phyloP scores from a whole-genome alignment of 2,888 invertebrate species.

The Aleiodes leptofemur region DNA sequence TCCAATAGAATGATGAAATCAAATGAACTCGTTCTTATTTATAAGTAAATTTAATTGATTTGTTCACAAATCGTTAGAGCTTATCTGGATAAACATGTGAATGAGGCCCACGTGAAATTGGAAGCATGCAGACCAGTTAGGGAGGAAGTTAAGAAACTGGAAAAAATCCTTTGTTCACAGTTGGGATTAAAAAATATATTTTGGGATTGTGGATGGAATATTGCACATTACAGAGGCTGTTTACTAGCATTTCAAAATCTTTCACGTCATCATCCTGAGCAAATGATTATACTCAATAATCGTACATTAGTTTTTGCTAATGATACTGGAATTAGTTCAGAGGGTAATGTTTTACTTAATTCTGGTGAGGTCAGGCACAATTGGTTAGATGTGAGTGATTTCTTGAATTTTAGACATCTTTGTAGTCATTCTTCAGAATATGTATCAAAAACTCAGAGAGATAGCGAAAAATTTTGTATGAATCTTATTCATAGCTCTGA shows the following conservation, averaged over 20 bases:
- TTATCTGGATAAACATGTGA: slow-evolving; percentile 86
- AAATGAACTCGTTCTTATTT: neutral
- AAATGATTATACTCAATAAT: slow-evolving; percentile 82
- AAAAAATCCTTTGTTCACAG: slow-evolving; percentile 78
- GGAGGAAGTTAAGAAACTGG: slow-evolving; percentile 84
- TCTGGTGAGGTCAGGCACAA: slow-evolving; percentile 95
- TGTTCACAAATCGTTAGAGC: slow-evolving; percentile 75
- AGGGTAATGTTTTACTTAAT: slow-evolving; percentile 92
- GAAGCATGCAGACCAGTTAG: slow-evolving; percentile 82
- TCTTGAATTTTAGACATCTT: slow-evolving; percentile 3
- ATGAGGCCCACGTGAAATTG: slow-evolving; percentile 81
- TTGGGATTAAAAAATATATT: slow-evolving; percentile 80
- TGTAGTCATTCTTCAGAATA: too few relatives aligned
- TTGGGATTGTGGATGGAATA: slow-evolving; percentile 93
- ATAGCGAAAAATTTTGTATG: too few relatives aligned
- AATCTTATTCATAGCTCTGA: too few relatives aligned
- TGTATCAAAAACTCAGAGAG: too few relatives aligned
- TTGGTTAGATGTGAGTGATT: slow-evolving; percentile 89
- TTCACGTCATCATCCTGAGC: slow-evolving; percentile 84
- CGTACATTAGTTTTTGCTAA: slow-evolving; percentile 90
- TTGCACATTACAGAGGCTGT: slow-evolving; percentile 93
- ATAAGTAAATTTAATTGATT: slow-evolving; percentile 38
- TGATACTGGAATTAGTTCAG: slow-evolving; percentile 93
- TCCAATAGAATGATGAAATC: too few relatives aligned
- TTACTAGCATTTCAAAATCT: slow-evolving; percentile 88